Conservation (phyloP, 2,113 vertebrate genomes). For the Pagrus major region DNA sequence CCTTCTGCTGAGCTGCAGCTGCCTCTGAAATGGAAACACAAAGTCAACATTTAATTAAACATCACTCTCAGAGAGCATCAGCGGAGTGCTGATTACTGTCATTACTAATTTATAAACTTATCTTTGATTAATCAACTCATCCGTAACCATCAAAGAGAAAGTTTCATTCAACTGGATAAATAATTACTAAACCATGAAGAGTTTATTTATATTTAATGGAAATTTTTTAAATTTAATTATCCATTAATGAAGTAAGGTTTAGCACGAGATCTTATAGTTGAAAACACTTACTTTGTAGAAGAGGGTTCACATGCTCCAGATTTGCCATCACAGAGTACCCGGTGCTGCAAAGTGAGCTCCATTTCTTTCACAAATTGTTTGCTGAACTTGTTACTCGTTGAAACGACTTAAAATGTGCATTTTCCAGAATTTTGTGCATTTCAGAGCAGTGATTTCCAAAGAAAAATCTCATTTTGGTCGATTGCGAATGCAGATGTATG, state of each 20-base stretch:
- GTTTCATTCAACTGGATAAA: not conserved
- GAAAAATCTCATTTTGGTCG: too few relatives aligned
- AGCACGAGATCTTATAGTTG: too few relatives aligned
- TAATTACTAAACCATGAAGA: not conserved
- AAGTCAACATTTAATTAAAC: not conserved
- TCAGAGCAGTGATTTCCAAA: not conserved
- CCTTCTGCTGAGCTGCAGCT: not conserved
- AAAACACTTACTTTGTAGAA: not conserved
- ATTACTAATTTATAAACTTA: not conserved
- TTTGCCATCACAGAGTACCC: not conserved
- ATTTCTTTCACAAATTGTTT: not conserved
- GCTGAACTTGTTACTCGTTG: not conserved
- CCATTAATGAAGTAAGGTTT: not conserved
- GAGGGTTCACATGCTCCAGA: not conserved
- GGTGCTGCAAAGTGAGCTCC: not conserved
- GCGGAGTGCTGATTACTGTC: not conserved
- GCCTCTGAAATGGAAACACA: not conserved
- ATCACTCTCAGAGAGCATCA: not conserved
- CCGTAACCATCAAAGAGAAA: too few relatives aligned
- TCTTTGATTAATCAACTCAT: not conserved
- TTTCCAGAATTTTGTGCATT: too few relatives aligned
- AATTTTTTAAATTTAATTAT: not conserved
- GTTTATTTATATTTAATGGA: not conserved
- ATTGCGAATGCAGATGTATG: too few relatives aligned
- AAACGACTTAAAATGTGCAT: too few relatives aligned